Evolutionary conservation across 2,113 vertebrate genomes (phyloP).

Genomic region (Tor tambroides): DNA sequence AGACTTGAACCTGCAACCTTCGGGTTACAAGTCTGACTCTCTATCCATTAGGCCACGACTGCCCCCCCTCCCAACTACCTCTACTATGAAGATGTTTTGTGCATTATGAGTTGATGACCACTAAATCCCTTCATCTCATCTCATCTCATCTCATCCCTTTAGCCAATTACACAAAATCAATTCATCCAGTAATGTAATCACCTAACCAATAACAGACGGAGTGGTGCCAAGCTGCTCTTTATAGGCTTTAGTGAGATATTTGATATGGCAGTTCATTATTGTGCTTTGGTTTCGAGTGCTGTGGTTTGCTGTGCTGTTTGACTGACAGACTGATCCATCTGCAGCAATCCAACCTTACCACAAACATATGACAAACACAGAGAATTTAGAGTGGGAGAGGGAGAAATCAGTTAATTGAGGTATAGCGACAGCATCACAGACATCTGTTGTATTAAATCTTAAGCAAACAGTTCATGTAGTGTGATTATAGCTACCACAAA

Average conservation of each 20-base stretch:
- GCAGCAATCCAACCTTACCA: neutral
- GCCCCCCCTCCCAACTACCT: too few species aligned
- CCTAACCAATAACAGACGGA: neutral
- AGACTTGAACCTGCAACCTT: too few species aligned
- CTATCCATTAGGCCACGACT: too few species aligned
- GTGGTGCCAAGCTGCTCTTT: slow-evolving; percentile 24
- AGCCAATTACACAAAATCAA: slow-evolving; percentile 36
- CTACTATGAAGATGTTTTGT: neutral
- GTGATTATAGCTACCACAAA: neutral
- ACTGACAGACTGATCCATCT: neutral
- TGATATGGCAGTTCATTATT: neutral
- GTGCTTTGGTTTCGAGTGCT: neutral
- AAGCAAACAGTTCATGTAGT: slow-evolving; percentile 24
- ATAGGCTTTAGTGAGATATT: slow-evolving; percentile 12
- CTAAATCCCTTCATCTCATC: neutral
- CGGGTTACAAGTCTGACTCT: too few species aligned
- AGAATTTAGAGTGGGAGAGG: neutral
- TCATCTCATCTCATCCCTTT: too few species aligned
- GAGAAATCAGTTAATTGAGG: too few species aligned
- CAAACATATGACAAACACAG: neutral
- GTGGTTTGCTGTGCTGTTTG: neutral
- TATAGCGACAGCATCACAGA: neutral
- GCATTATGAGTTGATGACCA: neutral
- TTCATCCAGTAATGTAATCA: slow-evolving; percentile 22
- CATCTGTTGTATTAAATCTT: slow-evolving; percentile 26